Evolutionary conservation across 92 coral and sea anemone species (phyloP).

Genomic region (Epizoanthus illoricatus): DNA sequence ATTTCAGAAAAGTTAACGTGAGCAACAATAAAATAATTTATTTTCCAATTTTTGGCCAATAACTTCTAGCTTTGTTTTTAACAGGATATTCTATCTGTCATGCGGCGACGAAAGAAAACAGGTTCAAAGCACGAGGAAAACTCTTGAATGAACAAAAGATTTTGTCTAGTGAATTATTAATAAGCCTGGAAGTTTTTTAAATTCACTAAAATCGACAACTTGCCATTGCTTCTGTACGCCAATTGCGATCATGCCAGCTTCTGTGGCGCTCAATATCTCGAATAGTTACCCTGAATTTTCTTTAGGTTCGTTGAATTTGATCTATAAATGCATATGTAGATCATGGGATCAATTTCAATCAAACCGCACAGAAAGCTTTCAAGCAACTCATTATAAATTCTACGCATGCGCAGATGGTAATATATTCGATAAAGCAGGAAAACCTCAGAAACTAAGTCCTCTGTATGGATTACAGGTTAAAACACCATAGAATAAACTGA

Average conservation of each 20-base stretch:
- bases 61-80: background rate
- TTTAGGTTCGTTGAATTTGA: too few relatives aligned
- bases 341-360: background rate
- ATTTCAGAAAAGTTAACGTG: background rate
- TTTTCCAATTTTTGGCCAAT: background rate
- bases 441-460: background rate
- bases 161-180: slow-evolving; percentile 68
- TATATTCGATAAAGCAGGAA: background rate
- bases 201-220: slow-evolving; percentile 68
- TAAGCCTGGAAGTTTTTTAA: slow-evolving; percentile 39
- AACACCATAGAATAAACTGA: background rate
- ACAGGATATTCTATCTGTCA: background rate
- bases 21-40: background rate
- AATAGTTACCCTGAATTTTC: background rate
- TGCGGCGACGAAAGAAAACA: slow-evolving; percentile 7
- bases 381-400: slow-evolving; percentile 4
- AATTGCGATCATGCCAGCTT: slow-evolving; percentile 30
- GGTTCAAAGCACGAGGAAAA: slow-evolving; percentile 40
- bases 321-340: background rate
- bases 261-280: slow-evolving; percentile 8
- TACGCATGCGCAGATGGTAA: slow-evolving; percentile 13
- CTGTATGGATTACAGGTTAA: background rate
- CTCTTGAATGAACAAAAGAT: slow-evolving; percentile 44
- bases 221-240: slow-evolving; percentile 41
- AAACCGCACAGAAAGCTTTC: background rate